Evolutionary conservation across 2,888 invertebrate genomes (phyloP).

Genomic region (Mythimna lalbum): DNA sequence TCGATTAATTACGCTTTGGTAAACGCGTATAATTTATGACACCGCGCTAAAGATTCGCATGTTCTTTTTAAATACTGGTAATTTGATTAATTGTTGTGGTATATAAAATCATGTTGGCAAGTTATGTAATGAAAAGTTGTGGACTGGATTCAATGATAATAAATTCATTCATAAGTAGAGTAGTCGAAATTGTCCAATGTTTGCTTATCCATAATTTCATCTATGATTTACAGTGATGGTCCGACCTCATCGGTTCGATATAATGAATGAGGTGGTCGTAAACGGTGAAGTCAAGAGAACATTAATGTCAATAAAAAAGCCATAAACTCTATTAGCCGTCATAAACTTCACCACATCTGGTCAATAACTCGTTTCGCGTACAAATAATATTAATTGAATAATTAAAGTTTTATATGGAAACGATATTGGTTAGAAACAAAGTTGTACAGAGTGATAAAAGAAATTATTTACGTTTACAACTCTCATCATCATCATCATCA

Average conservation of each 20-base stretch:
- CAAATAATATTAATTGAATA: constrained; percentile 85
- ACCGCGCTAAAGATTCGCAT: constrained; percentile 42
- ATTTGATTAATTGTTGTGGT: constrained; percentile 41
- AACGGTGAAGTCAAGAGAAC: constrained; percentile 88
- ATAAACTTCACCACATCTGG: constrained; percentile 89
- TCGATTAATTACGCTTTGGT: constrained; percentile 75
- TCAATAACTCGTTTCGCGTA: constrained; percentile 86
- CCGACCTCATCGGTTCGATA: constrained; percentile 88
- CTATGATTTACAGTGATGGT: constrained; percentile 87
- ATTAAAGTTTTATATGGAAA: constrained; percentile 72
- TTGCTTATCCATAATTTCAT: constrained; percentile 79
- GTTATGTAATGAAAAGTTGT: constrained; percentile 36
- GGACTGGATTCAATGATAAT: constrained; percentile 71
- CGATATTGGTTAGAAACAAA: constrained; percentile 43
- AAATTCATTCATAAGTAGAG: constrained; percentile 70
- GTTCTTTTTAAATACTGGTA: constrained; percentile 34
- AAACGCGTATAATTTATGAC: constrained; percentile 72
- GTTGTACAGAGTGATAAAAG: constrained; percentile 3
- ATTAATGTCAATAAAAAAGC: constrained; percentile 90
- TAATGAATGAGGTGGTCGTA: constrained; percentile 89
- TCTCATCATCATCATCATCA: no score
- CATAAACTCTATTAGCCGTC: constrained; percentile 89
- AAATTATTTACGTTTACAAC: constrained; percentile 11
- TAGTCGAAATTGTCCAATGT: constrained; percentile 67
- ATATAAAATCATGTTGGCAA: constrained; percentile 33